Conservation (phyloP, 2,797 vertebrate species). For the Labeo calbasu region DNA sequence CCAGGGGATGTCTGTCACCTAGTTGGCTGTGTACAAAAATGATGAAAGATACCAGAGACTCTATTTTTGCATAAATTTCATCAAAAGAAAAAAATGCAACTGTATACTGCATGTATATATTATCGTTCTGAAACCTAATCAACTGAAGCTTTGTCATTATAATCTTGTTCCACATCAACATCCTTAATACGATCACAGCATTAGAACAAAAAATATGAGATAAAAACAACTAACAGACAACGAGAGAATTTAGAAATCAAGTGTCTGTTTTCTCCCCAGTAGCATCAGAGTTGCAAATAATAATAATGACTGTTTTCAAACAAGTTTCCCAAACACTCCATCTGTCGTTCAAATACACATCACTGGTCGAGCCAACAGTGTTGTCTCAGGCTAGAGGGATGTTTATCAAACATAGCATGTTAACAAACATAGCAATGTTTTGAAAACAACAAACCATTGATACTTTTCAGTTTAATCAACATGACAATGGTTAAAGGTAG, state of each 20-base stretch:
- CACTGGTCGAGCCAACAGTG: background rate
- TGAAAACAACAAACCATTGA: background rate
- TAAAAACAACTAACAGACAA: background rate
- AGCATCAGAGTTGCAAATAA: background rate
- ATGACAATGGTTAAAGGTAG: background rate
- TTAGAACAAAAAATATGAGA: background rate
- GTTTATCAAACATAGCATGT: too few species aligned
- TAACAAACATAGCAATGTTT: background rate
- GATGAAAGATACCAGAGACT: slow-evolving; percentile 61
- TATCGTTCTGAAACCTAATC: background rate
- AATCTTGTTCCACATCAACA: background rate
- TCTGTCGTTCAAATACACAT: background rate
- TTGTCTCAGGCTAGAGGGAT: background rate
- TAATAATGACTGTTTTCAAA: background rate
- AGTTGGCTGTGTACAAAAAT: slow-evolving; percentile 74
- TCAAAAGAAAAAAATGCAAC: background rate
- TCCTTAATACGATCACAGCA: background rate
- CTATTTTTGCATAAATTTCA: background rate
- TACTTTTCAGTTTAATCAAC: background rate
- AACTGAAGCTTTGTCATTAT: too few species aligned
- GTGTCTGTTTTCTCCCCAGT: background rate
- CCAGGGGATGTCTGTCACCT: slow-evolving; percentile 70
- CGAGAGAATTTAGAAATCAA: background rate
- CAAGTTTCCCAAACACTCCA: background rate
- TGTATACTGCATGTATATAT: background rate